phyloP scores from a whole-genome alignment of 2,888 invertebrate species.

The Drosophila gaucha region DNA sequence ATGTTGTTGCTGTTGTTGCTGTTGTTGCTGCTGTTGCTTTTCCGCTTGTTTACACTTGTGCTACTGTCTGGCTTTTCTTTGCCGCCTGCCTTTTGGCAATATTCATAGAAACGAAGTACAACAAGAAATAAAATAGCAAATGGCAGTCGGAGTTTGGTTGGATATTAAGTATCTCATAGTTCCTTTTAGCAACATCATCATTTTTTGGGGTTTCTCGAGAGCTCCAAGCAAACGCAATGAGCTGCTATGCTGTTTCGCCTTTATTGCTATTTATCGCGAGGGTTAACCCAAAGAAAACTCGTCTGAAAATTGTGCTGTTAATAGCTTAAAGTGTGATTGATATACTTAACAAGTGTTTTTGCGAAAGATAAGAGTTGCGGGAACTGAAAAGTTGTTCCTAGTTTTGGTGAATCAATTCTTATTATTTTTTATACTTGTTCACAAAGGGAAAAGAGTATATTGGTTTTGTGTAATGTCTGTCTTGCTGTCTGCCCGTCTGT shows the following conservation, averaged over 20 bases:
- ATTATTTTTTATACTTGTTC: not conserved
- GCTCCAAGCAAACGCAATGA: conserved; percentile 53
- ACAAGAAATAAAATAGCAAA: conserved; percentile 48
- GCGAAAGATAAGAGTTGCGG: not conserved
- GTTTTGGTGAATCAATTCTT: not conserved
- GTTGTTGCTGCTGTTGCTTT: conserved; percentile 31
- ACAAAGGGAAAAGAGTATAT: too few species aligned
- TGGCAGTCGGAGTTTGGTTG: conserved; percentile 55
- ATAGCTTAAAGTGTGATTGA: not conserved
- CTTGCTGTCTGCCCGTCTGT: too few species aligned
- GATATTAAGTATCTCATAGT: conserved; percentile 78
- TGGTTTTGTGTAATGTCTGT: too few species aligned
- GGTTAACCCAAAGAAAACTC: conserved; percentile 29
- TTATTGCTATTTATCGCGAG: conserved; percentile 34
- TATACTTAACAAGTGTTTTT: not conserved
- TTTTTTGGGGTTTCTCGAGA: conserved; percentile 58
- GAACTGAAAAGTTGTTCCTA: not conserved
- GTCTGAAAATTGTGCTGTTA: not conserved
- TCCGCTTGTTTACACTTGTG: conserved; percentile 67
- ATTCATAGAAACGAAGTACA: conserved; percentile 30
- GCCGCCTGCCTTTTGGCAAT: conserved; percentile 68
- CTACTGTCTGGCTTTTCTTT: conserved; percentile 26
- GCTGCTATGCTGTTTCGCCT: conserved; percentile 40
- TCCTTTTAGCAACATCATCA: conserved; percentile 76
- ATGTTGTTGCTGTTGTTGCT: conserved; percentile 14